Base-by-base conservation (phyloP, 2,797 vertebrate genomes). In the Psittacula derbiana region DNA sequence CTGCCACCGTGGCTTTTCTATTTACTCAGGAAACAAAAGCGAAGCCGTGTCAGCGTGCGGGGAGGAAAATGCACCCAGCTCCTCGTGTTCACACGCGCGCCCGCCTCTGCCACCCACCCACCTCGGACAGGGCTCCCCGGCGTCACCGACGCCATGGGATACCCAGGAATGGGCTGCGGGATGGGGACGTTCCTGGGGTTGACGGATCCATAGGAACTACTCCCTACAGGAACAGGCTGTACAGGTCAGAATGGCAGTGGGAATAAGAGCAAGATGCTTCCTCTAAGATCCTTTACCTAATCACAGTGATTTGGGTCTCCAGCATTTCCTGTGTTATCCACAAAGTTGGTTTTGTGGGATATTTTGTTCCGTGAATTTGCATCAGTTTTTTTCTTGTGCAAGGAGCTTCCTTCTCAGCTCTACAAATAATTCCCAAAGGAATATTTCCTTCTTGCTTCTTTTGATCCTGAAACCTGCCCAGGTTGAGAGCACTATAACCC, bases 1-100 rank as follows among this genome's bases (percentile, higher is more conserved):
- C 98, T 97, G 83, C 97, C 97, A 98, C 97, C 97, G 95, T 95
- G 97, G 95, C 96, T 96, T 96, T 96, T 96, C 97, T 98, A 97
- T 98, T 98, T 98, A 97, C 97, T 98, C 97, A 91, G 87, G 94
- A 88, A 89, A 97, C 95, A 95, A 97, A 97, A 97, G 95, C 74
- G n/a, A 6, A 83, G 82, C 92, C 78, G 50, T 92, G 94, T 92
- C 85, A 71, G 92, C n/a, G n/a, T n/a, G 91, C 62, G 5, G 82
- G 73, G 76, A 75, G 28, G 94, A 86, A 53, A 93, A 91, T 5
- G 76, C 33, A 6, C 73, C 89, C 89, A 24, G 91, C 47, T 31
- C 5, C 47, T 13, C 11, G 31, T 70, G 70, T 16, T 74, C 65
- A 2, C 87, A 73, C 30, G 38, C 19, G 11, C 1, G 2, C 12